Evolutionary conservation across 92 coral and sea anemone species (phyloP).

Genomic region (Paramuricea clavata): DNA sequence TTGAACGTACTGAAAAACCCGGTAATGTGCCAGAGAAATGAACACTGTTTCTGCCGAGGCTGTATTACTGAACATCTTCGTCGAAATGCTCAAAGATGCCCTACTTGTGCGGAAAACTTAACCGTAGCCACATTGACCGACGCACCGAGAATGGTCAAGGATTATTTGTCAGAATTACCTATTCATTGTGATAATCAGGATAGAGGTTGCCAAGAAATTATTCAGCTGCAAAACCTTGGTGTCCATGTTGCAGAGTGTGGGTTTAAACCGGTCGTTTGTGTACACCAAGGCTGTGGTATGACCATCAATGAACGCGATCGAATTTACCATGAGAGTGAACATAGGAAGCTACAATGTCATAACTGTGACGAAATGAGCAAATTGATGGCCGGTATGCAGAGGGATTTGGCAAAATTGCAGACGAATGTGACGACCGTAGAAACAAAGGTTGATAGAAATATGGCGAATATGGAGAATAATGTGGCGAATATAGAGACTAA

Average conservation of each 20-base stretch:
- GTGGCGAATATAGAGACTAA: neutral
- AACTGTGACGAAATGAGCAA: neutral
- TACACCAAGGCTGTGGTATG: constrained; percentile 16
- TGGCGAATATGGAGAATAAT: neutral
- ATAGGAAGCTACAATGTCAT: neutral
- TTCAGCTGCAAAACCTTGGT: neutral
- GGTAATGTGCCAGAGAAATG: constrained; percentile 4
- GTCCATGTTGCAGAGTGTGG: neutral
- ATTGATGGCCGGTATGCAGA: neutral
- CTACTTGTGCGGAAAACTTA: constrained; percentile 56
- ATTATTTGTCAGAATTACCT: neutral
- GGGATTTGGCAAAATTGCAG: neutral
- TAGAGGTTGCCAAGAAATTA: constrained; percentile 12
- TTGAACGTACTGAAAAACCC: constrained; percentile 64
- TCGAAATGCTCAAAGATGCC: neutral
- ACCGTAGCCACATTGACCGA: constrained; percentile 36
- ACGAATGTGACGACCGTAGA: neutral
- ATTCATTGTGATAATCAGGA: neutral
- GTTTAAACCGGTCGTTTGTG: neutral
- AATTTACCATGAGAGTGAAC: neutral
- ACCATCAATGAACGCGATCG: neutral
- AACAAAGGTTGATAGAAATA: neutral
- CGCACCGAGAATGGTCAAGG: constrained; percentile 38
- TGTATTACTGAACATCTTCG: constrained; percentile 18
- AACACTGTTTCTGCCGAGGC: constrained; percentile 7